These are phyloP conservation scores for Stramonita haemastoma DNA, from an alignment of 2,888 invertebrate species.

Conservation along the genomic window DNA sequence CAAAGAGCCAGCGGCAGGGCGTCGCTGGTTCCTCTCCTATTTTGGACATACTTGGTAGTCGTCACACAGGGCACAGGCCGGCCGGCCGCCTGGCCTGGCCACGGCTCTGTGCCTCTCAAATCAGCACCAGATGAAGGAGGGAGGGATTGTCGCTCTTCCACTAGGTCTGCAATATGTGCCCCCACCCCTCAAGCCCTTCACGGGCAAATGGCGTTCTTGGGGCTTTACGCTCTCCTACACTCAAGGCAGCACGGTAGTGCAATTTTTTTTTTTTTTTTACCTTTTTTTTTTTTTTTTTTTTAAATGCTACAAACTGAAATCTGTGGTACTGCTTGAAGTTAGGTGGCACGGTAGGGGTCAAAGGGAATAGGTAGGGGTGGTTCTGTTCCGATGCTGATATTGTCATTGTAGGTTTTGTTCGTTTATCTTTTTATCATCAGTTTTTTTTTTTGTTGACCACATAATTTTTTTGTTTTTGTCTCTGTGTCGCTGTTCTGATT, in stretches of 20 bases:
- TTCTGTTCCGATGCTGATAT: slow-evolving; percentile 36
- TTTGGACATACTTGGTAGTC: slow-evolving; percentile 37
- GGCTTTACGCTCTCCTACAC: slow-evolving; percentile 23
- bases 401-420: slow-evolving; percentile 11
- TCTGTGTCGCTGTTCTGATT: neutral
- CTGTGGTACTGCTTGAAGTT: slow-evolving; percentile 8
- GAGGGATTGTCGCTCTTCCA: slow-evolving; percentile 39
- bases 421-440: neutral
- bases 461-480: neutral
- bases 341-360: slow-evolving; percentile 39
- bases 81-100: neutral
- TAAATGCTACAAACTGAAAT: slow-evolving; percentile 12
- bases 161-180: slow-evolving; percentile 37
- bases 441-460: slow-evolving; percentile 13
- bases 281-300: neutral
- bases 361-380: slow-evolving; percentile 37
- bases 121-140: slow-evolving; percentile 22
- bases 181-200: slow-evolving; percentile 19
- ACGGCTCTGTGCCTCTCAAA: slow-evolving; percentile 1
- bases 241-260: slow-evolving; percentile 43
- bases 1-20: neutral
- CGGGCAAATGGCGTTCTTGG: neutral
- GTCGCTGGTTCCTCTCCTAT: slow-evolving; percentile 35
- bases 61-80: slow-evolving; percentile 16
- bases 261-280: slow-evolving; percentile 31